These are phyloP conservation scores for Felis chaus DNA, from an alignment of 2,113 vertebrate genomes.

Conservation along the genomic window DNA sequence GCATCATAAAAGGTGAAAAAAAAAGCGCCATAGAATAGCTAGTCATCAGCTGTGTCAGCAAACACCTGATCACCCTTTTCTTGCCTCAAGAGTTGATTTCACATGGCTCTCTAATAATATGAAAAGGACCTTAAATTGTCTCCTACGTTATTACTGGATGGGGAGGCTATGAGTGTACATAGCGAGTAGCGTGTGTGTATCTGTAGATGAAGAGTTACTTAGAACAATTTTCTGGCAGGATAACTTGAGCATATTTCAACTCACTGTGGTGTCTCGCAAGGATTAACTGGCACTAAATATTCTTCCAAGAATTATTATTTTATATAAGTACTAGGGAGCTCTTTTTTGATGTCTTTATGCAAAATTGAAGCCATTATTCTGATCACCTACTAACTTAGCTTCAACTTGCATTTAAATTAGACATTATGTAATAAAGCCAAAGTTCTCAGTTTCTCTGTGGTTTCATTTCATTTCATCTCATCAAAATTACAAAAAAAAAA, in stretches of 20 bases:
- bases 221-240: not conserved
- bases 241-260: conserved; percentile 27
- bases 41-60: not conserved
- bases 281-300: conserved; percentile 22
- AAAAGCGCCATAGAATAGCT: not conserved
- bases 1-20: not conserved
- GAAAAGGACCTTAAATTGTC: conserved; percentile 18
- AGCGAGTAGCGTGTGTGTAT: not conserved
- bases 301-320: conserved; percentile 53
- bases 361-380: conserved; percentile 41
- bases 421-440: conserved; percentile 6
- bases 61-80: not conserved
- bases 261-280: conserved; percentile 26
- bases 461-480: conserved; percentile 47
- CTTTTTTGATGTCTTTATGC: conserved; percentile 26
- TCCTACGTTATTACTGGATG: not conserved
- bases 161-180: not conserved
- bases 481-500: not conserved
- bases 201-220: not conserved
- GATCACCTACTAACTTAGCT: conserved; percentile 18
- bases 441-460: conserved; percentile 26
- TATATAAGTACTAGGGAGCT: not conserved
- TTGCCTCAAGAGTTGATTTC: not conserved
- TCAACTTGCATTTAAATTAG: conserved; percentile 32
- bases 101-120: not conserved